Base-by-base conservation (phyloP, 2,113 vertebrate genomes). In the Callospermophilus lateralis region DNA sequence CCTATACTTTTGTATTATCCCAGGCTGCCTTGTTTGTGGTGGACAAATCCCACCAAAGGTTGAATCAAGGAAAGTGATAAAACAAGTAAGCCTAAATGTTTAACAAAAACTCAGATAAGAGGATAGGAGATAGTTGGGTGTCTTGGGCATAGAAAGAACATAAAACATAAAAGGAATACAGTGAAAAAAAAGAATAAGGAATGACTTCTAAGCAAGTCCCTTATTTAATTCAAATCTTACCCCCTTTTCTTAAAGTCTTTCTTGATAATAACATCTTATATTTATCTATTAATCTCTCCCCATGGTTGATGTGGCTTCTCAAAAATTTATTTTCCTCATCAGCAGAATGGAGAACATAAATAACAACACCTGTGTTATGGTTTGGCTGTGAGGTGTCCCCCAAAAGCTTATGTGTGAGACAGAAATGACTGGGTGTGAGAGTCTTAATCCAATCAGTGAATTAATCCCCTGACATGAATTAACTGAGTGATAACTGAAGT, bases 321-420 rank as follows among this genome's bases (percentile, higher is more conserved):
- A 89, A 86, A 94, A 77, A 4, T 22, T 45, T 74, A 72, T 87
- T 87, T 87, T 93, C 68, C 80, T 90, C 30, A 77, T 65, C 93
- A 84, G 19, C 53, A 84, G 79, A 88, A 84, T 63, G 77, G 6
- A 32, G 16, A 85, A 6, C 48, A 42, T 63, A 70, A 55, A 58
- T 55, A 55, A 20, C 6, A 58, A 58, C 20, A 65, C 13, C 32
- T 39, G 81, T 53, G 3, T 53, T 53, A 53, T 53, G 15, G 51
- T 53, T 53, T 53, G 51, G 51, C 13, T 53, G 51, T 53, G 51
- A 53, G 51, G 51, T 53, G 51, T 53, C 51, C 51, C 15, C 51
- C 13, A 53, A 53, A 53, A 53, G 15, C 51, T 53, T 15, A 53
- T 16, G 13, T 53, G 51, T 53, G 51, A 53, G 51, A 53, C 16